Percentiles rank a stretch among this genome's conserved stretches.
These are phyloP conservation scores for Perizoma affinitatum DNA, from an alignment of 2,888 invertebrate genomes.

Conservation along the genomic window DNA sequence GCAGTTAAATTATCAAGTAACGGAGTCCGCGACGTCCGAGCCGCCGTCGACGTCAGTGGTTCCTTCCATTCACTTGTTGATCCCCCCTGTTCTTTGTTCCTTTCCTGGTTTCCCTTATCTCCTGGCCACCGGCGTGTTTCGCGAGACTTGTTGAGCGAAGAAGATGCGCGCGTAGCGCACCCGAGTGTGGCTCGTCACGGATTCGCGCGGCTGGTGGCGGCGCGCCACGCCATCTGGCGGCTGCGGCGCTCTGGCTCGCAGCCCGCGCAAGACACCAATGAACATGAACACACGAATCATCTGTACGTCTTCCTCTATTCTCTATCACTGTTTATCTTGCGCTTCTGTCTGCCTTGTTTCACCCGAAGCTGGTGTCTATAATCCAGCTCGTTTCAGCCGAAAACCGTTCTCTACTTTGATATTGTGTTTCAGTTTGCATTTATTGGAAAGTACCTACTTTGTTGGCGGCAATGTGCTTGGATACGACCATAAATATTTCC, in stretches of 20 bases:
- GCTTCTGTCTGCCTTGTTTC: constrained; percentile 46
- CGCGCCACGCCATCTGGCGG: constrained; percentile 89
- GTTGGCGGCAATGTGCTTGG: neutral
- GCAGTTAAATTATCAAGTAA: constrained; percentile 43
- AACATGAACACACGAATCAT: constrained; percentile 82
- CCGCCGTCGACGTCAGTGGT: constrained; percentile 54
- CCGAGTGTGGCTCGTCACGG: constrained; percentile 87
- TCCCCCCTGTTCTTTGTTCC: constrained; percentile 47
- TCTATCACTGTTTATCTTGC: constrained; percentile 55
- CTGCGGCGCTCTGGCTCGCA: constrained; percentile 84
- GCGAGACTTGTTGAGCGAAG: constrained; percentile 62
- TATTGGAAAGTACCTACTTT: neutral
- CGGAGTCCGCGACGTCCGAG: constrained; percentile 54
- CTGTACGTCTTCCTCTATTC: constrained; percentile 80
- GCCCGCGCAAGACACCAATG: constrained; percentile 79
- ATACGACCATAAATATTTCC: neutral
- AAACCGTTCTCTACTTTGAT: neutral
- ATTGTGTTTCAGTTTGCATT: neutral
- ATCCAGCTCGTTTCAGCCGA: neutral
- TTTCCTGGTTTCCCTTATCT: constrained; percentile 55
- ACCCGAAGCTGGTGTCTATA: neutral
- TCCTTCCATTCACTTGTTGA: constrained; percentile 56
- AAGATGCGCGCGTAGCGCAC: constrained; percentile 73
- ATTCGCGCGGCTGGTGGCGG: constrained; percentile 88
- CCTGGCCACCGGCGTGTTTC: constrained; percentile 44